Evolutionary conservation across 2,888 invertebrate species (phyloP), one percentile per base, ranked within the genome.

Genomic region (Sarcophaga variegata): DNA sequence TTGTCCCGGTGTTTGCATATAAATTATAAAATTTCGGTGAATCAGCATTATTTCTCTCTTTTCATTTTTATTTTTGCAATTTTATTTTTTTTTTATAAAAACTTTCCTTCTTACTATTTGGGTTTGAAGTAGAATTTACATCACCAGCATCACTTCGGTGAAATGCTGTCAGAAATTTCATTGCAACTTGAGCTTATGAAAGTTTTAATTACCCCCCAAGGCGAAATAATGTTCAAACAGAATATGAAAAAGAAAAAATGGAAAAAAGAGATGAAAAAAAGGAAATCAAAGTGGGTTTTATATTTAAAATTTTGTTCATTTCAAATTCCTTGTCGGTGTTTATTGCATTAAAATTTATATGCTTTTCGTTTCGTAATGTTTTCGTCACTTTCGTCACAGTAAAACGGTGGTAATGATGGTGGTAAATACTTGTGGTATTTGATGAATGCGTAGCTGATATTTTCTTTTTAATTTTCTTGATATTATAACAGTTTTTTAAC

Each of bases 201-300:
- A 82, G 70, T 80, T 76, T 60, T 86, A 82, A 86, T 82, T 82
- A 79, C 79, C 85, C 82, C 82, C 82, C 37, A 62, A 82, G 82
- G 85, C 75, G 60, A 69, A 60, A 79, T 82, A 86, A 79, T 85
- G 75, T 79, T 54, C 54, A 17, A 54, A 12, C 49, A 54, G 17
- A 54, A 54, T 54, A 54, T 54, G 14, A 54, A 14, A 14, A 54
- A 17, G 17, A 70, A 76, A 86, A 72, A 81, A 71, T n/a, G n/a
- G 20, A 20, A 20, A 20, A 20, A 3, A 4, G 4, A 22, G 20
- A 22, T 1, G 10, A 17, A 66, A 79, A 86, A 77, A 81, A 71
- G 60, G 12, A 20, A 62, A 22, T 67, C 76, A 45, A 63, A 74
- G 63, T 85, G 27, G 72, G 63, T 74, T 10, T 59, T 75, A 59